These are phyloP conservation scores for Phrynosoma platyrhinos DNA, from an alignment of 2,113 vertebrate species.

Conservation along the genomic window DNA sequence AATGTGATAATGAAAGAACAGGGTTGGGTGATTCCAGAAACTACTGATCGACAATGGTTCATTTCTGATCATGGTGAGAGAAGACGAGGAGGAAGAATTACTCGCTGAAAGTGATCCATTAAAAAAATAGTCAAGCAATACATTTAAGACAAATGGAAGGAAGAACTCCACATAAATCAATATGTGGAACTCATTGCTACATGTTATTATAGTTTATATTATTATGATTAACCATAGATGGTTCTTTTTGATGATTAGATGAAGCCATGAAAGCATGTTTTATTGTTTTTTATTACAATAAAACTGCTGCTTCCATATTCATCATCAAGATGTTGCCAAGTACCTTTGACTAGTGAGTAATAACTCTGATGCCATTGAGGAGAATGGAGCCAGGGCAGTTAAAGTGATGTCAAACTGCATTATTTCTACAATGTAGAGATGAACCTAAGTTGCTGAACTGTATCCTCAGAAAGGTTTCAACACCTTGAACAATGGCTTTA, in stretches of 20 bases:
- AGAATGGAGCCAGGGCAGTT: no score
- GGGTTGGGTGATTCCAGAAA: conserved; percentile 38
- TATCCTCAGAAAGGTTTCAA: no score
- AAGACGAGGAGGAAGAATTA: background rate
- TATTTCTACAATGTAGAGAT: no score
- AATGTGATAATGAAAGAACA: conserved; percentile 29
- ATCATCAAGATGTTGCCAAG: background rate
- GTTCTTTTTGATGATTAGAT: background rate
- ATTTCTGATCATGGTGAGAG: conserved; percentile 14
- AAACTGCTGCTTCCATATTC: background rate
- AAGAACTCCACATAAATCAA: background rate
- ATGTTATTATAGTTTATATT: background rate
- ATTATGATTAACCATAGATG: background rate
- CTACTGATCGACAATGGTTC: conserved; percentile 9
- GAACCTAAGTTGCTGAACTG: no score
- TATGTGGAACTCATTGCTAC: background rate
- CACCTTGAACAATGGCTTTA: no score
- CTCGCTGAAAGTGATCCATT: background rate
- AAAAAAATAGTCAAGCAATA: background rate
- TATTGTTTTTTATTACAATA: background rate
- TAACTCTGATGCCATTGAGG: no score
- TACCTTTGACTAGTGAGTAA: no score
- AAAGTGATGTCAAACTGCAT: no score
- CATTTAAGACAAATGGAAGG: background rate
- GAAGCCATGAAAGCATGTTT: background rate